phyloP scores from a whole-genome alignment of 92 coral and sea anemone species.

The Anthopleura xanthogrammica region DNA sequence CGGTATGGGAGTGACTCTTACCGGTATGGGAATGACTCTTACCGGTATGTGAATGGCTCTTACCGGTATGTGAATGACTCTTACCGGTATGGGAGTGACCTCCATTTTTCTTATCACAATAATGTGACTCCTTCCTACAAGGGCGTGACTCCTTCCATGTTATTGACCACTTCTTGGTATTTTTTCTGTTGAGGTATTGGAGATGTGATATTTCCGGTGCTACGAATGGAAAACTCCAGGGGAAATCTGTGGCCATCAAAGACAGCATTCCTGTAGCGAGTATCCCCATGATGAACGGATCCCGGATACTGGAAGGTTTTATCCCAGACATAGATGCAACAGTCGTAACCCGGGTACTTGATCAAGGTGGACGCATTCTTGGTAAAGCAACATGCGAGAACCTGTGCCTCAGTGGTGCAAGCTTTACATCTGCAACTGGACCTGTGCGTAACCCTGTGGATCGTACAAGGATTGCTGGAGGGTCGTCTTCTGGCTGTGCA shows the following conservation, averaged over 20 bases:
- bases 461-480: constrained; percentile 35
- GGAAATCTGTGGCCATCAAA: constrained; percentile 63
- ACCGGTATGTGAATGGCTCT: no score
- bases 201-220: constrained; percentile 58
- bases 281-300: constrained; percentile 83
- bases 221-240: constrained; percentile 56
- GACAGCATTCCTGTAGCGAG: constrained; percentile 75
- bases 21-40: no score
- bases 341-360: constrained; percentile 70
- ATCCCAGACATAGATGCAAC: constrained; percentile 84
- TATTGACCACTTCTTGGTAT: no score
- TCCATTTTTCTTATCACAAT: neutral
- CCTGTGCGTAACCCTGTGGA: constrained; percentile 46
- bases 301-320: constrained; percentile 71
- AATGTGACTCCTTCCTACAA: no score
- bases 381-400: constrained; percentile 76
- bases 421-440: constrained; percentile 32
- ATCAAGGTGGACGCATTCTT: constrained; percentile 59
- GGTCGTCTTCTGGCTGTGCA: constrained; percentile 64
- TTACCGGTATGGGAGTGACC: no score
- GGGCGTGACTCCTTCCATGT: no score
- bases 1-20: no score
- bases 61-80: no score
- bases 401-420: constrained; percentile 53
- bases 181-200: constrained; percentile 54